phyloP scores from a whole-genome alignment of 2,797 vertebrate genomes.

The Apodemus agrarius region DNA sequence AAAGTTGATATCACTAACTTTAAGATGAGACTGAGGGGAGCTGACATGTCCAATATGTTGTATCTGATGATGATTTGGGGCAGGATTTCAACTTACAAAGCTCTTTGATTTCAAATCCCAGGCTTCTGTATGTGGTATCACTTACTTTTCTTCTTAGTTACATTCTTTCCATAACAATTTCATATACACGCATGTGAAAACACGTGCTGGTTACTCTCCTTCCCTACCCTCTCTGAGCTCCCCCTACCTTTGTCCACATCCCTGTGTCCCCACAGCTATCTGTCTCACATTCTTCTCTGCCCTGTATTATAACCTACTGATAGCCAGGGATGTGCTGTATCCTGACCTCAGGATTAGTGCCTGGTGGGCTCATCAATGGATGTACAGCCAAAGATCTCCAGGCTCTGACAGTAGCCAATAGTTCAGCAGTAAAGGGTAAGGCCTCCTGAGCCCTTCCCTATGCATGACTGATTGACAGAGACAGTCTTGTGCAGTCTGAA shows the following conservation, averaged over 20 bases:
- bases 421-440: neutral
- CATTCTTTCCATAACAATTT: neutral
- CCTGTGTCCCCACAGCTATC: neutral
- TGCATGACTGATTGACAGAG: neutral
- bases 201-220: too few relatives aligned
- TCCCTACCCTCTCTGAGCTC: neutral
- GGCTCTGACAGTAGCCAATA: neutral
- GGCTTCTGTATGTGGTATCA: neutral
- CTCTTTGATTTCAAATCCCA: neutral
- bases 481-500: neutral
- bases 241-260: neutral
- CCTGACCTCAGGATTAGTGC: neutral
- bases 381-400: neutral
- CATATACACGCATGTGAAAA: neutral
- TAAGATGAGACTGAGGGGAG: conserved; percentile 26
- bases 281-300: neutral
- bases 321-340: neutral
- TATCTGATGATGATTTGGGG: neutral
- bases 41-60: neutral
- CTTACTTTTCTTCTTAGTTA: neutral
- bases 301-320: neutral
- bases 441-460: neutral
- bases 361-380: too few relatives aligned
- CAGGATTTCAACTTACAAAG: conserved; percentile 17
- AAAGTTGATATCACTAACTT: neutral